A percentile compares a stretch with the other conserved stretches of the same genome.
phyloP scores from a whole-genome alignment of 2,888 invertebrate genomes.

The Dryobota labecula region DNA sequence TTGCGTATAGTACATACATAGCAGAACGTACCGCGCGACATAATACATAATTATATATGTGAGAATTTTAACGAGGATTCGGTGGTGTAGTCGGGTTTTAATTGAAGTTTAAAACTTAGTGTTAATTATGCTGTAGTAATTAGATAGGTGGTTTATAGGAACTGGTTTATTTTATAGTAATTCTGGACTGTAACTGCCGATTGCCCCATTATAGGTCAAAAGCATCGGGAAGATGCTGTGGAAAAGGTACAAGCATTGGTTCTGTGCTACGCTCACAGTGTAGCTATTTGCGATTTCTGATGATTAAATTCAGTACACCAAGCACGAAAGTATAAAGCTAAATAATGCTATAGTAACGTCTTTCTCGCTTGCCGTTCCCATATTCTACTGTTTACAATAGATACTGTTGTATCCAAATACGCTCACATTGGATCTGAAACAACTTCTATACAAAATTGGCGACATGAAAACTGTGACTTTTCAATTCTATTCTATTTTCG shows the following conservation, averaged over 20 bases:
- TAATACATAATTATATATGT: neutral
- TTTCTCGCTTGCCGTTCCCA: neutral
- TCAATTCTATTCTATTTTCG: neutral
- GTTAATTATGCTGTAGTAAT: neutral
- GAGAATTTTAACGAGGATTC: neutral
- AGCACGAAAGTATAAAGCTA: neutral
- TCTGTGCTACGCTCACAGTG: neutral
- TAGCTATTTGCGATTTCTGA: neutral
- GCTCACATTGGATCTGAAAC: neutral
- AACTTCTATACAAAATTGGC: neutral
- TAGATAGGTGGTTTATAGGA: too few species aligned
- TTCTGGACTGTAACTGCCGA: neutral
- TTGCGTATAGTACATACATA: slow-evolving; percentile 12
- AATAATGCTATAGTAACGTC: neutral
- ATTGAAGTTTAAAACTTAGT: neutral
- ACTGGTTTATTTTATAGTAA: neutral
- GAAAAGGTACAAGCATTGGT: neutral
- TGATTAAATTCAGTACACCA: neutral
- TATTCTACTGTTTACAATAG: neutral
- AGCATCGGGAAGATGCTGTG: too few species aligned
- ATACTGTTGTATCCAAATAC: neutral
- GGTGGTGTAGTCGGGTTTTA: neutral
- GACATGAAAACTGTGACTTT: neutral
- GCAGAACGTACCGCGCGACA: neutral
- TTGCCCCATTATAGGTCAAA: neutral